These are phyloP conservation scores for Timema cristinae DNA, from an alignment of 2,888 invertebrate genomes.

Conservation along the genomic window DNA sequence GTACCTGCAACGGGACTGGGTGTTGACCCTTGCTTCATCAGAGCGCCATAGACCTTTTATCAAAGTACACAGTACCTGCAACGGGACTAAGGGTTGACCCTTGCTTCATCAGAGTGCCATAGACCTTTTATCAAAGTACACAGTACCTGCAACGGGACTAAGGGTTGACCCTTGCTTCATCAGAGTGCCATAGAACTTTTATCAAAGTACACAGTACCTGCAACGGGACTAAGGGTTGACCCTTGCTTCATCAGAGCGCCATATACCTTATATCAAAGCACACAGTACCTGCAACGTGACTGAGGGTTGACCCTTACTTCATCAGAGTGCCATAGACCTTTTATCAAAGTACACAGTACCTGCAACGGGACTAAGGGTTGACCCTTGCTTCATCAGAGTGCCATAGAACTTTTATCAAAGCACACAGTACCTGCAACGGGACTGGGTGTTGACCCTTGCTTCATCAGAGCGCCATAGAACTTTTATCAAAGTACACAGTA, in stretches of 20 bases:
- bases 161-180: constrained; percentile 82
- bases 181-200: constrained; percentile 74
- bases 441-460: constrained; percentile 78
- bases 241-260: constrained; percentile 86
- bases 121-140: constrained; percentile 49
- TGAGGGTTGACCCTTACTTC: constrained; percentile 78
- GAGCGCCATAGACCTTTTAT: constrained; percentile 70
- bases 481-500: not conserved
- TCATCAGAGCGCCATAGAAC: constrained; percentile 81
- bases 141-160: constrained; percentile 53
- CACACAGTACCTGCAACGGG: constrained; percentile 49
- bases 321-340: constrained; percentile 79
- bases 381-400: constrained; percentile 82
- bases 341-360: constrained; percentile 8
- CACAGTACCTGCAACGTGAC: constrained; percentile 52
- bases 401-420: constrained; percentile 61
- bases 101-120: constrained; percentile 83
- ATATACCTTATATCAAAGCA: constrained; percentile 55
- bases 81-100: constrained; percentile 76
- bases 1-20: constrained; percentile 58
- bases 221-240: constrained; percentile 68
- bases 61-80: constrained; percentile 19
- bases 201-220: constrained; percentile 15
- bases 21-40: constrained; percentile 82
- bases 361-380: constrained; percentile 65